Evolutionary conservation across 2,888 invertebrate species (phyloP).

Genomic region (Drosophila ustulata): DNA sequence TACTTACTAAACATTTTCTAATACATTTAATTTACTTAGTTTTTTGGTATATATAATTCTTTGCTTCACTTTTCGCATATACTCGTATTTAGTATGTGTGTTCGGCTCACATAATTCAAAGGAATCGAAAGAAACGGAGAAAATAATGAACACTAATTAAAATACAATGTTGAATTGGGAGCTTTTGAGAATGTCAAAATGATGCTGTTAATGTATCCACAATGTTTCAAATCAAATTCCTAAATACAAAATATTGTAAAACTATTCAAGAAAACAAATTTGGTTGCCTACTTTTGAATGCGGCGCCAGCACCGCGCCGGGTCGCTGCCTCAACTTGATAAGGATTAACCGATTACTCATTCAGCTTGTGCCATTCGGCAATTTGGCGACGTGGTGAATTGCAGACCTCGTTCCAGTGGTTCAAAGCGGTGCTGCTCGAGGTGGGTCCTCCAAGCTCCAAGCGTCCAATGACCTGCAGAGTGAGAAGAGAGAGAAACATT

Average conservation of each 20-base stretch:
- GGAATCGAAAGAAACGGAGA: background rate
- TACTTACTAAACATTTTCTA: constrained; percentile 77
- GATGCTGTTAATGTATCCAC: constrained; percentile 17
- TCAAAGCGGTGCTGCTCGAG: constrained; percentile 92
- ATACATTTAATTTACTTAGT: constrained; percentile 69
- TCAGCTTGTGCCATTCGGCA: constrained; percentile 99
- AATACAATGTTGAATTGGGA: background rate
- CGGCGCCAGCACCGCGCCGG: constrained; percentile 71
- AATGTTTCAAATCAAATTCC: constrained; percentile 16
- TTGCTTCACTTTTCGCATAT: constrained; percentile 10
- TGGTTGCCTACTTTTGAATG: constrained; percentile 18
- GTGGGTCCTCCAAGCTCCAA: constrained; percentile 95
- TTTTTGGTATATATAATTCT: constrained; percentile 31
- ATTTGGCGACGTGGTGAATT: constrained; percentile 98
- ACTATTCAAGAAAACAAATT: constrained; percentile 11
- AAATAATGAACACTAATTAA: background rate
- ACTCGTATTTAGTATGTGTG: constrained; percentile 8
- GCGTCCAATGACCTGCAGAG: constrained; percentile 95
- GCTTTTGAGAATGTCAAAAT: constrained; percentile 4
- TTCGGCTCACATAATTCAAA: constrained; percentile 18
- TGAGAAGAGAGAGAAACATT: background rate
- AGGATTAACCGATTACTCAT: constrained; percentile 88
- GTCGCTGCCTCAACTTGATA: constrained; percentile 34
- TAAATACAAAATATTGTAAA: constrained; percentile 4
- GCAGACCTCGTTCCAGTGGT: constrained; percentile 99